Base-by-base conservation (phyloP, 1,140 invertebrate species). In the Drosophila mayri region DNA sequence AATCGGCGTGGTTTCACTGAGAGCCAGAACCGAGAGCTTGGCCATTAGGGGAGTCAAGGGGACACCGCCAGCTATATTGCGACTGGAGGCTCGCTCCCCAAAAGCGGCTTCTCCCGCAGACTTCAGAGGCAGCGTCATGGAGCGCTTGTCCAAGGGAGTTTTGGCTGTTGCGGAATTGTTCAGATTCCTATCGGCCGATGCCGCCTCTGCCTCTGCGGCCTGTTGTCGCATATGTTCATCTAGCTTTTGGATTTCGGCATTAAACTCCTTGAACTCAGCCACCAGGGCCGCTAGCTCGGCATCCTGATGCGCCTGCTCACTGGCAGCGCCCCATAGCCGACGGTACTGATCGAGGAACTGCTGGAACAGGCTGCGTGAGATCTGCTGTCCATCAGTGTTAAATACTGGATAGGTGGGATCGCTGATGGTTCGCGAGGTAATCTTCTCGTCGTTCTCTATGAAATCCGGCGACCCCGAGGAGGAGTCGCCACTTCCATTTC, bases 31-130 rank as follows among this genome's bases (percentile, higher is more conserved):
- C 79, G 95, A 96, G 14, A 97, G 92, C 91, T 97, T 97, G 5
- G 96, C 96, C 96, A 97, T 96, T 8, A 97, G 87, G 0, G 96
- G 96, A 0, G 96, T 97, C n/a, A 96, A 79, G 43, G 96, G 96
- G 0, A 96, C 94, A 4, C 93, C 95, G 11, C 68, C 62, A 80
- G 94, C 80, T 93, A 93, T 81, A 93, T 58, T 75, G 28, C 72
- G 64, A 14, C 59, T 32, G 11, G 55, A 18, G n/a, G 30, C 18
- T 11, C 84, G 84, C 25, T 79, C 70, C 2, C 74, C 61, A 3
- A 58, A 55, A 1, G 44, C 46, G 0, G 49, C n/a, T 3, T 92
- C 90, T 4, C 94, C 94, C 9, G 96, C 86, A 0, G 96, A 95
- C 84, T 97, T 97, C 14, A 97, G 88, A 2, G 96, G 96, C 44